These are phyloP conservation scores for honey bee (Apis mellifera) DNA, from an alignment of 1,140 invertebrate species.

Conservation along the genomic window Amel_HAv3.1 CM009939.2:5241501-5242000, in stretches of 20 bases:
- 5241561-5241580: constrained; percentile 29
- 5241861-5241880: too few relatives aligned
- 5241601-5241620: constrained; percentile 72
- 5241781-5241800: too few relatives aligned
- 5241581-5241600: constrained; percentile 39
- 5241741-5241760: not conserved
- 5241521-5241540: constrained; percentile 19
- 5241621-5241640: constrained; percentile 52
- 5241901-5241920: too few relatives aligned
- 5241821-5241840: too few relatives aligned
- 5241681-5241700: not conserved
- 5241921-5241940: too few relatives aligned
- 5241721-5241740: constrained; percentile 38
- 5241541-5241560: constrained; percentile 24
- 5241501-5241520: constrained; percentile 19
- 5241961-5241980: too few relatives aligned
- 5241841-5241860: too few relatives aligned
- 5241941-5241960: too few relatives aligned
- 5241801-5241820: too few relatives aligned
- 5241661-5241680: constrained; percentile 5
- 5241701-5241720: constrained; percentile 33
- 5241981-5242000: too few relatives aligned
- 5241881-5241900: too few relatives aligned
- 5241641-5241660: constrained; percentile 13
- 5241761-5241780: not conserved